phyloP scores from a whole-genome alignment of 2,113 vertebrate species.

The Cyprinodon variegatus region DNA sequence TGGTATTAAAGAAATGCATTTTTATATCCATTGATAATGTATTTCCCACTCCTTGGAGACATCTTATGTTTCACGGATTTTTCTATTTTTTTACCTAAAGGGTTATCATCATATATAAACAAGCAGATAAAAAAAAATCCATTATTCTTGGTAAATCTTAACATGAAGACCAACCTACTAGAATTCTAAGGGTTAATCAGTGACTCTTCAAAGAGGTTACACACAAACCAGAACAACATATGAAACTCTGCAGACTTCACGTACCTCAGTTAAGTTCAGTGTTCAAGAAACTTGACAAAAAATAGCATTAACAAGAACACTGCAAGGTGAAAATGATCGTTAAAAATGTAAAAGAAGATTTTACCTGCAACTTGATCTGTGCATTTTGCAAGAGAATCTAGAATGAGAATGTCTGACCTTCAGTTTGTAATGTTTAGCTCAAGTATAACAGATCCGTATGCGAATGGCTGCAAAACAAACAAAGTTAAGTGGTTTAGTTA shows the following conservation, averaged over 20 bases:
- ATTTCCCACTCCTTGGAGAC: not conserved
- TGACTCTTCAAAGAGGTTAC: not conserved
- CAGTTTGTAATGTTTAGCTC: not conserved
- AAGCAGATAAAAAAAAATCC: not conserved
- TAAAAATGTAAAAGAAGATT: not conserved
- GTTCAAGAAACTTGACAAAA: no score
- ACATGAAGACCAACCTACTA: not conserved
- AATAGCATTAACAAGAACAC: no score
- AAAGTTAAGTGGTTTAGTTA: no score
- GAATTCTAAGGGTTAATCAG: not conserved
- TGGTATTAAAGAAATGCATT: constrained; percentile 39
- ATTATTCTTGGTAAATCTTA: not conserved
- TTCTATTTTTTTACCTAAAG: not conserved
- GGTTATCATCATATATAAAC: not conserved
- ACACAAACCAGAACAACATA: not conserved
- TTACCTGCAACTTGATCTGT: not conserved
- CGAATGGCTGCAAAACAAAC: not conserved
- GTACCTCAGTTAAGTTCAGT: not conserved
- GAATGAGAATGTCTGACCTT: not conserved
- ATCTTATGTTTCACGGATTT: not conserved
- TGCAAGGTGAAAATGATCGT: no score
- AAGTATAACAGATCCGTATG: not conserved
- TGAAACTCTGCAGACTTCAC: not conserved
- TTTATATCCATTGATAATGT: not conserved
- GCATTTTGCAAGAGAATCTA: not conserved